These are phyloP conservation scores for Trissolcus brochymenae DNA, from an alignment of 2,888 invertebrate species.

Conservation along the genomic window DNA sequence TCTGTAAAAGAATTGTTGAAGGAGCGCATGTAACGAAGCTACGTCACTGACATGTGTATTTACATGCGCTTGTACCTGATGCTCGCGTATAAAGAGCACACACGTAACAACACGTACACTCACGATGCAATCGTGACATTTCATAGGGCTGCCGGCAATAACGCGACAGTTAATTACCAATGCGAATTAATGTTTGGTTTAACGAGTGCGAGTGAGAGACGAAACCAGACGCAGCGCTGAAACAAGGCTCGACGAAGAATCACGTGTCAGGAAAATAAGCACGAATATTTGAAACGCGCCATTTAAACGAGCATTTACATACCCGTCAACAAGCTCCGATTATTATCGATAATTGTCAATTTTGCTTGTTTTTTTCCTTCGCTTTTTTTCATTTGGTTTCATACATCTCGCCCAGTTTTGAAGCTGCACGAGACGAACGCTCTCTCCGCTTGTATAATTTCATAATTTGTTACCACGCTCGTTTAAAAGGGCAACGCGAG, in stretches of 20 bases:
- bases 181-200: constrained; percentile 65
- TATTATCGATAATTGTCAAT: constrained; percentile 50
- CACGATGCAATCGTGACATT: constrained; percentile 56
- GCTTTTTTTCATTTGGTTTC: not conserved
- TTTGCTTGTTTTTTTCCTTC: constrained; percentile 6
- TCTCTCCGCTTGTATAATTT: constrained; percentile 9
- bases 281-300: constrained; percentile 46
- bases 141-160: constrained; percentile 68
- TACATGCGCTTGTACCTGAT: constrained; percentile 51
- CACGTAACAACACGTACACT: constrained; percentile 21
- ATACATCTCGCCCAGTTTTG: constrained; percentile 16
- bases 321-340: constrained; percentile 44
- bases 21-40: constrained; percentile 55
- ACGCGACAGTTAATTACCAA: constrained; percentile 70
- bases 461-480: constrained; percentile 11
- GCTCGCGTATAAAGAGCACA: constrained; percentile 37
- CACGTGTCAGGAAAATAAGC: constrained; percentile 50
- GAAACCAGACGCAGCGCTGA: constrained; percentile 5
- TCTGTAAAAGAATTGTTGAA: constrained; percentile 17
- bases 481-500: not conserved
- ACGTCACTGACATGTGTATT: constrained; percentile 49
- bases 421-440: constrained; percentile 1
- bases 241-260: constrained; percentile 33
- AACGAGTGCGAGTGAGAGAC: constrained; percentile 38
- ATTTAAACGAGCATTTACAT: constrained; percentile 46